Conservation (phyloP, 2,888 invertebrate species). For the Ferrisia virgata region DNA sequence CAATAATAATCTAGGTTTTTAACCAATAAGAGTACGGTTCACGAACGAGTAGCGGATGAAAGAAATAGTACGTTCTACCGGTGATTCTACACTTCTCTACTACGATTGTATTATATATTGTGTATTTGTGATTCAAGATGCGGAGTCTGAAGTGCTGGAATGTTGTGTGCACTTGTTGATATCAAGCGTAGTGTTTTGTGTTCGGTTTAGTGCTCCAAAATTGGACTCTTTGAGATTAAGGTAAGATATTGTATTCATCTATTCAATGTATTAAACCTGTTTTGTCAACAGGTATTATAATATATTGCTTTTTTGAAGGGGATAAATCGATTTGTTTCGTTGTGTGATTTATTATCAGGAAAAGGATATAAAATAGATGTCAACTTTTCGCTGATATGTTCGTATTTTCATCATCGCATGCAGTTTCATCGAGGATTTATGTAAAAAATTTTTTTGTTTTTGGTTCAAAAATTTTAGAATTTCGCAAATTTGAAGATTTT, state of each 20-base stretch:
- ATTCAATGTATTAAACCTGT: not conserved
- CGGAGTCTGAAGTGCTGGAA: not conserved
- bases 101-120: not conserved
- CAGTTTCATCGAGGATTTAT: too few relatives aligned
- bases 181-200: not conserved
- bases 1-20: not conserved
- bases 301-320: too few relatives aligned
- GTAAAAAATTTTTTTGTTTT: too few relatives aligned
- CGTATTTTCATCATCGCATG: too few relatives aligned
- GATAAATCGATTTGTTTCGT: too few relatives aligned
- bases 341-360: not conserved
- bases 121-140: not conserved
- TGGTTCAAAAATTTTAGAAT: too few relatives aligned
- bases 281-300: not conserved
- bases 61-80: not conserved
- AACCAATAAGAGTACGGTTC: not conserved
- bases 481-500: too few relatives aligned
- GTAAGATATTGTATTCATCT: not conserved
- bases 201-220: not conserved
- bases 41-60: not conserved
- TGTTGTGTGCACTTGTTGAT: constrained; percentile 20
- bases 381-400: not conserved
- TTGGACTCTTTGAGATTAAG: not conserved
- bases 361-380: not conserved
- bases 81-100: not conserved